A percentile compares a stretch with the other conserved stretches of the same genome.
These are phyloP conservation scores for Aphidius colemani DNA, from an alignment of 2,888 invertebrate genomes.

Conservation along the genomic window DNA sequence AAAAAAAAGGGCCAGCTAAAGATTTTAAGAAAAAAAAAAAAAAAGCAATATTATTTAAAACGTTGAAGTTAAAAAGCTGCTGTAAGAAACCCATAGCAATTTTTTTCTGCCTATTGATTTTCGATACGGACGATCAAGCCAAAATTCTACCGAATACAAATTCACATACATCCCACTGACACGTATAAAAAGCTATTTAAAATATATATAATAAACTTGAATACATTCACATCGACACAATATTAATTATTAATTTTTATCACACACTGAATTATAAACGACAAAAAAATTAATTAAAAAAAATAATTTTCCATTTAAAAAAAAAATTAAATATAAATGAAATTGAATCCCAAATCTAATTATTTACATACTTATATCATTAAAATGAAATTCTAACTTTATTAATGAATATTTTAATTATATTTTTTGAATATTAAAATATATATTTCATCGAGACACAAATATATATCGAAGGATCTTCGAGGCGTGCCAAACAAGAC, in stretches of 20 bases:
- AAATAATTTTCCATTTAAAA: no score
- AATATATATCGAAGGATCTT: neutral
- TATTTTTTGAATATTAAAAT: neutral
- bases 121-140: conserved; percentile 61
- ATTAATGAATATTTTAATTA: neutral
- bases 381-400: neutral
- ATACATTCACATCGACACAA: no score
- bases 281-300: no score
- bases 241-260: no score
- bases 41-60: conserved; percentile 10
- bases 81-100: neutral
- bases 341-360: conserved; percentile 21
- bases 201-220: no score
- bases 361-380: conserved; percentile 31
- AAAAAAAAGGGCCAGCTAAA: conserved; percentile 13
- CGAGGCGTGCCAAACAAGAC: conserved; percentile 53
- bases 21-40: neutral
- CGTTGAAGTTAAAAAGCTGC: neutral
- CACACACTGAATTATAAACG: no score
- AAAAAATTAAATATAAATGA: neutral
- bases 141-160: conserved; percentile 53
- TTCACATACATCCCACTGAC: conserved; percentile 55
- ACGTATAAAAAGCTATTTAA: neutral
- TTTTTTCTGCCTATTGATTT: conserved; percentile 47
- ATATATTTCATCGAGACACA: neutral